Percentiles rank a stretch among this genome's conserved stretches.
phyloP scores from a whole-genome alignment of 2,113 vertebrate genomes.

The Orycteropus afer region DNA sequence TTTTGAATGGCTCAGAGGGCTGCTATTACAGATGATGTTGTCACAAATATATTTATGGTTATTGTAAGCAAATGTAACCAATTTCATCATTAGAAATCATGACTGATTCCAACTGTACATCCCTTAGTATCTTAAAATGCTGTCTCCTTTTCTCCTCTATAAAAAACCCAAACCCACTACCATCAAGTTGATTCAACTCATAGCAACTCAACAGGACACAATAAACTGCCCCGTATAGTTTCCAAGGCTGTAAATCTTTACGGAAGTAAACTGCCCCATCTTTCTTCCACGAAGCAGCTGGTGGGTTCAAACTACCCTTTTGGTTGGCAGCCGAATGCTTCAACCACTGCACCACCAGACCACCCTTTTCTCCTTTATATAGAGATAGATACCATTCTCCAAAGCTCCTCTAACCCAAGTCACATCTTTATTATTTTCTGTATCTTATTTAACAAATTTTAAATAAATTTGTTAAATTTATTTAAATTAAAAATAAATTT shows the following conservation, averaged over 20 bases:
- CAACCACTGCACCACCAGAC: too few relatives aligned
- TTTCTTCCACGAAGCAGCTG: too few relatives aligned
- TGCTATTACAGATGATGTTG: not conserved
- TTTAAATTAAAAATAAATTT: too few relatives aligned
- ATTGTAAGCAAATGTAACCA: conserved; percentile 2
- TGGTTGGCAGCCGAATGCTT: too few relatives aligned
- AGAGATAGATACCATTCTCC: not conserved
- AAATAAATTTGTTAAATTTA: too few relatives aligned
- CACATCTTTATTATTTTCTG: not conserved
- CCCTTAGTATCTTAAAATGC: not conserved
- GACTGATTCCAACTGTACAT: not conserved
- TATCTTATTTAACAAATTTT: conserved; percentile 7
- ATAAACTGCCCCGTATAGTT: too few relatives aligned
- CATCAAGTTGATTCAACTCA: too few relatives aligned
- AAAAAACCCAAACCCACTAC: too few relatives aligned
- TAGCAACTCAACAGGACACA: too few relatives aligned
- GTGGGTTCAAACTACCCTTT: too few relatives aligned
- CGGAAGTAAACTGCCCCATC: too few relatives aligned
- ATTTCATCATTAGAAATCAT: not conserved
- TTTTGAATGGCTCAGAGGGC: not conserved
- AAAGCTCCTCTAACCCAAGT: not conserved
- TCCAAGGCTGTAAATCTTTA: too few relatives aligned
- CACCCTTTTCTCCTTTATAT: not conserved
- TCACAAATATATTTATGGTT: not conserved
- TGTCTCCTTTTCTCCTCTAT: not conserved